These are phyloP conservation scores for Misgurnus mizolepis DNA, from an alignment of 2,113 vertebrate species.

Conservation along the genomic window DNA sequence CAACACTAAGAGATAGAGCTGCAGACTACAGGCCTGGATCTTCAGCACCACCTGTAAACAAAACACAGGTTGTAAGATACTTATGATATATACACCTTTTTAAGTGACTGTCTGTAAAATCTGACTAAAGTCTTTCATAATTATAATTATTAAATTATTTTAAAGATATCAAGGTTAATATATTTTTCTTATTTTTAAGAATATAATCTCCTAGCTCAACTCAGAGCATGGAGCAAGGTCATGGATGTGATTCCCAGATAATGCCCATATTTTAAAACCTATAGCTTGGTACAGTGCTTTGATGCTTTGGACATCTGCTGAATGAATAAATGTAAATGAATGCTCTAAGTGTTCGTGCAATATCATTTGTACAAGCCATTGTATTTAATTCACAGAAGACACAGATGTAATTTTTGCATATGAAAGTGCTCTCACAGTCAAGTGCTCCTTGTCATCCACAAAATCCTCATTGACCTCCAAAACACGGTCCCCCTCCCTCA, in stretches of 20 bases:
- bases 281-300: too few species aligned
- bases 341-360: neutral
- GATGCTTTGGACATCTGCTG: too few species aligned
- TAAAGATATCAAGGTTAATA: too few species aligned
- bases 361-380: neutral
- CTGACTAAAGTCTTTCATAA: too few species aligned
- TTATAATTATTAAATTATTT: too few species aligned
- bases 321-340: neutral
- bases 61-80: neutral
- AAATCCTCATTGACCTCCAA: conserved; percentile 83
- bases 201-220: too few species aligned
- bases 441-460: conserved; percentile 75
- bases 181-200: too few species aligned
- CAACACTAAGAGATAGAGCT: conserved; percentile 81
- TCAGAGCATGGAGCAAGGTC: too few species aligned
- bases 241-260: too few species aligned
- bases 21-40: conserved; percentile 82
- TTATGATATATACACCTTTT: too few species aligned
- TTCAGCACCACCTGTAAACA: conserved; percentile 79
- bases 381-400: conserved; percentile 5
- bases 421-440: conserved; percentile 36
- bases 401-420: conserved; percentile 2
- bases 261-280: too few species aligned
- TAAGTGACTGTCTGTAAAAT: too few species aligned
- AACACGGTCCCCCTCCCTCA: conserved; percentile 79